Percentiles rank a stretch among this genome's conserved stretches.
These are phyloP conservation scores for Leptodactylus fuscus DNA, from an alignment of 2,113 vertebrate species.

Conservation along the genomic window DNA sequence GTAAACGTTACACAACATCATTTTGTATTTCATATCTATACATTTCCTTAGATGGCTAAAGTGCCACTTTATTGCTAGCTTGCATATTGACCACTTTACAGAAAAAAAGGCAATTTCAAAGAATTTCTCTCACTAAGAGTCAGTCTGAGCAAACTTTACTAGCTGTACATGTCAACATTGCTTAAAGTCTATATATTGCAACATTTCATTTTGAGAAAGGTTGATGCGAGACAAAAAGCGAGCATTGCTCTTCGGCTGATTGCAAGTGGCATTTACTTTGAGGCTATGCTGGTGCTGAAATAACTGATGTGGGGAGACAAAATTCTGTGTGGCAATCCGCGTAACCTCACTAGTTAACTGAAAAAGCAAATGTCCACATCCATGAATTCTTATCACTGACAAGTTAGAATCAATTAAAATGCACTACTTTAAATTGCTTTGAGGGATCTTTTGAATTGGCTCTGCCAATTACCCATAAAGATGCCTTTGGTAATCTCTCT, in stretches of 20 bases:
- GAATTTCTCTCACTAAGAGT: conserved; percentile 11
- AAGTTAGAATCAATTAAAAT: conserved; percentile 56
- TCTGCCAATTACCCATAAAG: conserved; percentile 45
- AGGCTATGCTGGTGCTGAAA: conserved; percentile 51
- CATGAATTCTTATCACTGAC: conserved; percentile 20
- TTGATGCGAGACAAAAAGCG: neutral
- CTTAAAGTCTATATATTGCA: conserved; percentile 24
- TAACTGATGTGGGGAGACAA: conserved; percentile 20
- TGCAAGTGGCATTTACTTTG: conserved; percentile 55
- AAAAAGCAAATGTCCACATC: conserved; percentile 34
- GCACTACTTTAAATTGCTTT: conserved; percentile 46
- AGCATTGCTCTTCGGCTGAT: neutral
- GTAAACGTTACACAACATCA: neutral
- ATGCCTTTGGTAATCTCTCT: conserved; percentile 26
- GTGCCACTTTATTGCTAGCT: neutral
- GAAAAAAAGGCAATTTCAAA: neutral
- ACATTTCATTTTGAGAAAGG: neutral
- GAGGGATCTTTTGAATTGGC: conserved; percentile 46
- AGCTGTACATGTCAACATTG: neutral
- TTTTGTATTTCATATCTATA: neutral
- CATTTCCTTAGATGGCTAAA: neutral
- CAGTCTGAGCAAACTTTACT: neutral
- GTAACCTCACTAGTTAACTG: conserved; percentile 35
- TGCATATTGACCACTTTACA: neutral
- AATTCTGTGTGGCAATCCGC: conserved; percentile 7